phyloP scores from a whole-genome alignment of 2,888 invertebrate species.

The Phaedon cochleariae region DNA sequence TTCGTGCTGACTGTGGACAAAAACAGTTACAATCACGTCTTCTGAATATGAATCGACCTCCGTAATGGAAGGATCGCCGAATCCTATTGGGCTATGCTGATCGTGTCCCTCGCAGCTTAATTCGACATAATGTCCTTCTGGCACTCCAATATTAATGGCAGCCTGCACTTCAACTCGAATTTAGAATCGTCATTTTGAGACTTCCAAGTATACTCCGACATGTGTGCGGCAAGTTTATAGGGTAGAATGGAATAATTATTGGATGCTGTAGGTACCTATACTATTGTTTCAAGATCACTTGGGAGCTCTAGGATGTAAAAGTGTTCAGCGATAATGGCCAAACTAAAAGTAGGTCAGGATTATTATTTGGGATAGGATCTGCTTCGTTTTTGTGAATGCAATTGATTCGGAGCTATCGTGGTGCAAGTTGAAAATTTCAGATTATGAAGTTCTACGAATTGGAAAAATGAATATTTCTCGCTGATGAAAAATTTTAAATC shows the following conservation, averaged over 20 bases:
- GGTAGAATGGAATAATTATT: neutral
- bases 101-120: constrained; percentile 55
- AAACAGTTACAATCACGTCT: neutral
- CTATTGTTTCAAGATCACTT: neutral
- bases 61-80: constrained; percentile 41
- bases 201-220: constrained; percentile 37
- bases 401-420: too few relatives aligned
- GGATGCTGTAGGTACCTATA: neutral
- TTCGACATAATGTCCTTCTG: constrained; percentile 56
- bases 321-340: neutral
- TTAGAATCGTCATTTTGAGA: constrained; percentile 45
- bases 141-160: constrained; percentile 53
- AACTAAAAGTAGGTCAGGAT: neutral
- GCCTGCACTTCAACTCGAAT: constrained; percentile 50
- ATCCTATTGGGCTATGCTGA: constrained; percentile 52
- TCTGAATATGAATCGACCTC: constrained; percentile 14
- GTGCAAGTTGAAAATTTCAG: too few relatives aligned
- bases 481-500: too few relatives aligned
- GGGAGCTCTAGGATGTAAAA: neutral
- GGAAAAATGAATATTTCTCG: too few relatives aligned
- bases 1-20: too few relatives aligned
- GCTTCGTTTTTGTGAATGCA: too few relatives aligned
- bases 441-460: too few relatives aligned
- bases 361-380: neutral
- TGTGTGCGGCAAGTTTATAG: constrained; percentile 36